Percentiles rank a stretch among this genome's conserved stretches.
Evolutionary conservation across 2,888 invertebrate species (phyloP).

Genomic region (Petrolisthes cinctipes): DNA sequence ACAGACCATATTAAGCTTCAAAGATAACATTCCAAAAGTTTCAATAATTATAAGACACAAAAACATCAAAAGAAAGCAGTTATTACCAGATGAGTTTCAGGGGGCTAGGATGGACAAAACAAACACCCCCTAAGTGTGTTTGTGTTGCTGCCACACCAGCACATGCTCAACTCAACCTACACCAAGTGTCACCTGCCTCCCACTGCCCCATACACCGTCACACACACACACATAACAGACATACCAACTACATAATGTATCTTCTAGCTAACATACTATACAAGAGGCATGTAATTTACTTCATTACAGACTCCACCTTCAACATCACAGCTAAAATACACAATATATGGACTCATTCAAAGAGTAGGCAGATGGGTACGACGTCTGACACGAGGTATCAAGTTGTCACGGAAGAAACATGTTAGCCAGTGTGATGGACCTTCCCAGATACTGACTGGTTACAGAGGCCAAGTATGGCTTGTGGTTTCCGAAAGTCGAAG

Average conservation of each 20-base stretch:
- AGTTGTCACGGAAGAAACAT: no score
- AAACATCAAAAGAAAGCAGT: slow-evolving; percentile 43
- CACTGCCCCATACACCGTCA: not conserved
- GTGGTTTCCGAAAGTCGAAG: not conserved
- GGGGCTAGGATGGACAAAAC: slow-evolving; percentile 26
- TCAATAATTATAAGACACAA: slow-evolving; percentile 40
- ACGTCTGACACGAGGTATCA: no score
- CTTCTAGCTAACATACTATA: not conserved
- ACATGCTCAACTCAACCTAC: not conserved
- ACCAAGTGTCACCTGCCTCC: slow-evolving; percentile 3
- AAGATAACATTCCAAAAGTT: slow-evolving; percentile 51
- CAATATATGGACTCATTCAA: not conserved
- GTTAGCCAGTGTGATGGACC: no score
- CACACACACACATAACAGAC: not conserved
- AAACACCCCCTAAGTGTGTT: slow-evolving; percentile 8
- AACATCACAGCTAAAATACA: not conserved
- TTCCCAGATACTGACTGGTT: no score
- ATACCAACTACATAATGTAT: not conserved
- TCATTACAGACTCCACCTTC: not conserved
- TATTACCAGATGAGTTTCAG: slow-evolving; percentile 33
- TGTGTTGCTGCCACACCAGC: not conserved
- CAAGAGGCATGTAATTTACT: not conserved
- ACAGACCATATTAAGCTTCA: slow-evolving; percentile 38
- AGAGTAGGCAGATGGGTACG: no score
- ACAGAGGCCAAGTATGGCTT: not conserved